A percentile compares a stretch with the other conserved stretches of the same genome.
phyloP scores from a whole-genome alignment of 1,140 invertebrate species.

The Pemphigus obesinymphae region DNA sequence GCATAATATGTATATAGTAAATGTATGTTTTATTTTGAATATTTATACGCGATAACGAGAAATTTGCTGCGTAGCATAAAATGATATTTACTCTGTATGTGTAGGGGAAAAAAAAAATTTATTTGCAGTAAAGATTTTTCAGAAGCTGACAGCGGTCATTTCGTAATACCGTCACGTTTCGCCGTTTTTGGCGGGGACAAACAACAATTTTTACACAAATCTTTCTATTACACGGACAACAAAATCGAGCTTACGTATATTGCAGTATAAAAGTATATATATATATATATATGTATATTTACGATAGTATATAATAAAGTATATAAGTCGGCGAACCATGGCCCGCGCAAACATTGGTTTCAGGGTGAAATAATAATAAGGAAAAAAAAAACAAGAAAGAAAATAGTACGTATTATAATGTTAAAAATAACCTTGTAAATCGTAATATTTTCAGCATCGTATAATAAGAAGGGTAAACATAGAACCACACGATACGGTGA shows the following conservation, averaged over 20 bases:
- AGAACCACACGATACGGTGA: not conserved
- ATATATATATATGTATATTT: not conserved
- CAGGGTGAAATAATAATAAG: not conserved
- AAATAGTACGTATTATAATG: not conserved
- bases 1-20: too few relatives aligned
- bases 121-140: conserved; percentile 23
- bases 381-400: not conserved
- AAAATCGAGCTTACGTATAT: not conserved
- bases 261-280: not conserved
- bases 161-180: not conserved
- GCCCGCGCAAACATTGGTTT: not conserved
- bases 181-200: conserved; percentile 15
- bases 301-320: not conserved
- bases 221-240: conserved; percentile 6
- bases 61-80: too few relatives aligned
- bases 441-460: not conserved
- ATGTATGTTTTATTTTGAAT: too few relatives aligned
- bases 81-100: too few relatives aligned
- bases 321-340: too few relatives aligned
- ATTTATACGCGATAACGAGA: too few relatives aligned
- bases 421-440: not conserved
- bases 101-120: not conserved
- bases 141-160: not conserved
- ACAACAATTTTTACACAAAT: conserved; percentile 3
- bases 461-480: not conserved